Conservation (phyloP, 2,888 invertebrate species). For the Cerastis rubricosa region DNA sequence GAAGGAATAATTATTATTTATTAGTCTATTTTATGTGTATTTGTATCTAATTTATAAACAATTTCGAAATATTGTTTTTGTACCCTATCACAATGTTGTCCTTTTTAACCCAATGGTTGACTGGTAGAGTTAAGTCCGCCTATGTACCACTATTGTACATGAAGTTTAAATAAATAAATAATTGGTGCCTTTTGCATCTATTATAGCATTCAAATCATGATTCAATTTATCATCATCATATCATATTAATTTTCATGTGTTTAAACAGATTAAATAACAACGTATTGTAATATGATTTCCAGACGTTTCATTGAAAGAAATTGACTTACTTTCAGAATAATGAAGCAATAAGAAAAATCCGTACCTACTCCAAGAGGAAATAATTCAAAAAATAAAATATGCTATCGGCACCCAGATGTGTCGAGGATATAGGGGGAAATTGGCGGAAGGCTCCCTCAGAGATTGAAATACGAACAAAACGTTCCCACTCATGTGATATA, state of each 20-base stretch:
- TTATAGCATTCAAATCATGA: conserved; percentile 4
- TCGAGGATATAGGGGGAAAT: conserved; percentile 59
- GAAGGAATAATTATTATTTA: conserved; percentile 20
- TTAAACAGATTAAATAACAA: background rate
- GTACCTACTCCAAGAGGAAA: conserved; percentile 35
- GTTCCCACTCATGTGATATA: conserved; percentile 41
- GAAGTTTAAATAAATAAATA: too few relatives aligned
- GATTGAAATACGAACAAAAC: conserved; percentile 62
- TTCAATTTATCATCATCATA: background rate
- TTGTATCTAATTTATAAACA: too few relatives aligned
- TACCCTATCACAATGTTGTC: too few relatives aligned
- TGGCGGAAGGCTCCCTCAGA: conserved; percentile 51
- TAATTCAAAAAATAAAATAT: conserved; percentile 61
- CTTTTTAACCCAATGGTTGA: too few relatives aligned
- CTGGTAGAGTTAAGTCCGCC: too few relatives aligned
- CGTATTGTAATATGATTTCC: background rate
- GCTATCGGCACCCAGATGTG: conserved; percentile 55
- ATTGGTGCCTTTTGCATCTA: conserved; percentile 16
- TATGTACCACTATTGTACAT: too few relatives aligned
- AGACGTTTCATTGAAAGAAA: conserved; percentile 24
- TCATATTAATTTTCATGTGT: background rate
- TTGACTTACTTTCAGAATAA: conserved; percentile 31
- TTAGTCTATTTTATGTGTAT: too few relatives aligned
- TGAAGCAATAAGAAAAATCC: conserved; percentile 27
- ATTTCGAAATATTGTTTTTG: too few relatives aligned